phyloP scores from a whole-genome alignment of 2,797 vertebrate species.

The Rhyacichthys aspro region DNA sequence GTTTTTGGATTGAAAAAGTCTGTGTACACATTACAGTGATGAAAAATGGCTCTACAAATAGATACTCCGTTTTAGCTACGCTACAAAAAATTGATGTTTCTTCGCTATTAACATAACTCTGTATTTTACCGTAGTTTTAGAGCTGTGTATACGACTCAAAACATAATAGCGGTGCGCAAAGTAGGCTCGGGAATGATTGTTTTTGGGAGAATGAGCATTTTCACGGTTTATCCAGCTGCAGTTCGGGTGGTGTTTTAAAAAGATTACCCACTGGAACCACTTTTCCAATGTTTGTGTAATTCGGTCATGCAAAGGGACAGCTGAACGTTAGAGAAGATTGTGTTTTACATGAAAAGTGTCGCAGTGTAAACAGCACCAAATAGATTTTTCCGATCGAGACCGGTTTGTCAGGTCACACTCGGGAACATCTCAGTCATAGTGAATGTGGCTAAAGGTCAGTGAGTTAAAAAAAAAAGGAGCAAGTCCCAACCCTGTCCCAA shows the following conservation, averaged over 20 bases:
- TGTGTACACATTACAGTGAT: not conserved
- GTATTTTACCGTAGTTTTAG: too few species aligned
- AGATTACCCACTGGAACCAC: not conserved
- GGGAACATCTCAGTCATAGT: conserved; percentile 51
- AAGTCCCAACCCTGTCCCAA: conserved; percentile 55
- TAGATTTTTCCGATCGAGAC: conserved; percentile 3
- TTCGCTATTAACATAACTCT: not conserved
- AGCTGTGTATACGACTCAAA: not conserved
- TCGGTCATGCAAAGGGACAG: too few species aligned
- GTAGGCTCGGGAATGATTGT: not conserved
- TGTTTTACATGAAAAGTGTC: not conserved
- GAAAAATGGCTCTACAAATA: too few species aligned
- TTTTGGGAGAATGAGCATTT: conserved; percentile 1
- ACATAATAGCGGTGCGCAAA: conserved; percentile 3
- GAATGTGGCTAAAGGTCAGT: conserved; percentile 66
- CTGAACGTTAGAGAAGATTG: too few species aligned
- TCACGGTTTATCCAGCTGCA: conserved; percentile 5
- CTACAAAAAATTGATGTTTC: too few species aligned
- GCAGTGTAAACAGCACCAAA: not conserved
- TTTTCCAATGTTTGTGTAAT: not conserved
- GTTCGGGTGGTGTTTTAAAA: not conserved
- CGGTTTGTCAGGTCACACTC: conserved; percentile 44
- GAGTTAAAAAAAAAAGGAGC: conserved; percentile 61
- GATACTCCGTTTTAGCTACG: too few species aligned
- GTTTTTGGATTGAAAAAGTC: not conserved